Conservation (phyloP, 1,140 invertebrate species). For the Homalodisca vitripennis region DNA sequence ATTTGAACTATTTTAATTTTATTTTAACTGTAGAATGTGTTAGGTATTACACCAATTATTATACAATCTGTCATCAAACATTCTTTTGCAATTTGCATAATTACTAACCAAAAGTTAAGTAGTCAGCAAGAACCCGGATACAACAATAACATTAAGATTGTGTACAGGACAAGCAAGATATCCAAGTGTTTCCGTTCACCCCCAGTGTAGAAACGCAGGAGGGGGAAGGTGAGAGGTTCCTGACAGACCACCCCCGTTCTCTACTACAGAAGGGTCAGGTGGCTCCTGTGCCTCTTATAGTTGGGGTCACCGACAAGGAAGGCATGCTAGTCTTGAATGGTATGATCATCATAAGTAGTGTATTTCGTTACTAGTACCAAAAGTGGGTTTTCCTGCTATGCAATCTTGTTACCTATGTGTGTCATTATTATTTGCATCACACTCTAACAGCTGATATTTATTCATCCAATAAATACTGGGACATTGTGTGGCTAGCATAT, state of each 20-base stretch:
- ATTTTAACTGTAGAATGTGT: too few species aligned
- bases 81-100: too few species aligned
- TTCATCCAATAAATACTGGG: neutral
- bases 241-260: neutral
- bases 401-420: neutral
- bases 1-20: too few species aligned
- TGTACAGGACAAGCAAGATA: conserved; percentile 12
- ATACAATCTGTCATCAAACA: too few species aligned
- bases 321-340: conserved; percentile 27
- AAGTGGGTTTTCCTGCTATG: conserved; percentile 1
- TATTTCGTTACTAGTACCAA: too few species aligned
- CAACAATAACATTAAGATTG: too few species aligned
- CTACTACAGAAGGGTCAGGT: conserved; percentile 1
- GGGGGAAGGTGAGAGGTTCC: neutral
- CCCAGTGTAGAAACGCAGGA: conserved; percentile 11
- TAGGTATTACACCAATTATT: too few species aligned
- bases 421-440: neutral
- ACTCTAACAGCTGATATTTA: neutral
- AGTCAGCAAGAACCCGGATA: too few species aligned
- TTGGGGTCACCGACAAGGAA: conserved; percentile 28
- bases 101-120: too few species aligned
- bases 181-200: conserved; percentile 24
- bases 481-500: neutral
- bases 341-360: conserved; percentile 23
- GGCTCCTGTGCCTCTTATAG: conserved; percentile 24